Evolutionary conservation across 30 jellyfish, hydroid and myxozoan genomes (phyloP), one percentile per base, ranked within the genome.

Genomic region (Clytia hemisphaerica): DNA sequence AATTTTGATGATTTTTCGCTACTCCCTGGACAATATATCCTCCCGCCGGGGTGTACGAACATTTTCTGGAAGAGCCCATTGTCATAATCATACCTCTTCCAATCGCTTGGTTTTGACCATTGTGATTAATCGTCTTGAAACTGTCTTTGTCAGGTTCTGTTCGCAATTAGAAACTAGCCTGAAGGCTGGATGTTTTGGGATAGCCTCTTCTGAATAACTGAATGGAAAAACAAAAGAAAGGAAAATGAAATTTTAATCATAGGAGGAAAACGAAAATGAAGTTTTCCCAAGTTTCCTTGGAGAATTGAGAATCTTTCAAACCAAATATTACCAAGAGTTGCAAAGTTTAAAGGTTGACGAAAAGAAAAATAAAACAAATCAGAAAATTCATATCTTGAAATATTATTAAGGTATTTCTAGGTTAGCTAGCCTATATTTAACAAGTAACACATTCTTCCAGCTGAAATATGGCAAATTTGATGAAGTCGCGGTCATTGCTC

Each of bases 111-210:
- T 77, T 42, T 85, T 85, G 32, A 48, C 93, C 95, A 85, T 85
- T 16, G 95, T 85, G 29, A 85, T 77, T 26, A 85, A 76, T 31
- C 93, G 72, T 57, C 95, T 73, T 12, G 95, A 77, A 29, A 85
- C 67, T 30, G 44, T 61, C 46, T 72, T 70, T 25, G 95, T 77
- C 2, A 85, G 82, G 32, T 62, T 59, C 44, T 85, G 95, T 27
- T 85, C 95, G 36, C 84, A 45, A 66, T 85, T 85, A 24, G 93
- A 72, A n/a, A 68, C 64, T 27, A 85, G 63, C 35, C 53, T 49
- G 40, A 85, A 76, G 46, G 80, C 79, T 10, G 95, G 93, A 48
- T 76, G 93, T 37, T 35, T 73, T 2, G 92, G 95, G 30, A 85
- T 62, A 24, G 71, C 80, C 44, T 85, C 88, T 2, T 71, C 84